Evolutionary conservation across 2,113 vertebrate species (phyloP).

Genomic region (Heteronetta atricapilla): DNA sequence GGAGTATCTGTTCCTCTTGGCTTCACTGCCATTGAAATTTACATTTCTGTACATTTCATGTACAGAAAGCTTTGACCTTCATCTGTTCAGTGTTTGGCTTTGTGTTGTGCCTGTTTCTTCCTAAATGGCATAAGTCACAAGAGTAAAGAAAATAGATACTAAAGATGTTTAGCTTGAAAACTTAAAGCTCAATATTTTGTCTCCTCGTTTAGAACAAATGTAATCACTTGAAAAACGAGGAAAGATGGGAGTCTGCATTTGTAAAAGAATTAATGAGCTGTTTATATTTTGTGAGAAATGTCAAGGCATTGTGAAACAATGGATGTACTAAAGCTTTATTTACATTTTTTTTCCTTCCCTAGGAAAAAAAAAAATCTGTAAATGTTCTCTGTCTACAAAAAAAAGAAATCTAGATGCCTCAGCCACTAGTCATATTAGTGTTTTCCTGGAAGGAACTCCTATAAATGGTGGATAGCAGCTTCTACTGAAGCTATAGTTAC

Average conservation of each 20-base stretch:
- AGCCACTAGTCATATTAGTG: background rate
- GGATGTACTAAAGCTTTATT: background rate
- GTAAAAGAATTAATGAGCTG: background rate
- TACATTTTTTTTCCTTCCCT: background rate
- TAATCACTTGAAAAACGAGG: background rate
- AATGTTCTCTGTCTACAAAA: background rate
- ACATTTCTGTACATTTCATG: background rate
- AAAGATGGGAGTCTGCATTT: background rate
- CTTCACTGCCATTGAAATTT: background rate
- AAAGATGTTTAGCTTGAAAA: background rate
- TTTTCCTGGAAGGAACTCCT: background rate
- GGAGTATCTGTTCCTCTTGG: background rate
- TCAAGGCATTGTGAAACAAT: background rate
- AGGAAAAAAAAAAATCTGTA: background rate
- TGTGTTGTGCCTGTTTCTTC: background rate
- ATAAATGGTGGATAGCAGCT: background rate
- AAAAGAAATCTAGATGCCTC: background rate
- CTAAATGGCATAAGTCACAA: background rate
- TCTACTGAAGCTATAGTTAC: background rate
- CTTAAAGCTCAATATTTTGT: background rate
- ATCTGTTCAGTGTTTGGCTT: background rate
- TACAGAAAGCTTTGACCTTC: background rate
- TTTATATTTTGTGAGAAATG: background rate
- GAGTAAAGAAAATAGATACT: background rate
- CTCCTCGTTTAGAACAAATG: fast-evolving